Percentiles rank a stretch among this genome's conserved stretches.
Conservation (phyloP, 2,113 vertebrate species). For the Mobula hypostoma region DNA sequence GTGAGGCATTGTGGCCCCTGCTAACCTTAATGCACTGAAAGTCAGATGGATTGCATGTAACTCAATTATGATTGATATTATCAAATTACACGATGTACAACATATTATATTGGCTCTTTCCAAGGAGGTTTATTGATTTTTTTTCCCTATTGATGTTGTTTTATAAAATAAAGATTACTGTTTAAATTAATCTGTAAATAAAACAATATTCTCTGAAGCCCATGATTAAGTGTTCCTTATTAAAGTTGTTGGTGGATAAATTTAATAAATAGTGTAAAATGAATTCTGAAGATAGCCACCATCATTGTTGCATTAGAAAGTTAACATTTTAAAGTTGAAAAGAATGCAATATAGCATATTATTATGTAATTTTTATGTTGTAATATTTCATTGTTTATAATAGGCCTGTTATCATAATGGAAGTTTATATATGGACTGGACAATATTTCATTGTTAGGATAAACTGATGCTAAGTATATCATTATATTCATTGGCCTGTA, state of each 20-base stretch:
- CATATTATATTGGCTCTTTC: constrained; percentile 62
- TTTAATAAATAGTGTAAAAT: constrained; percentile 1
- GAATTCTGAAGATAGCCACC: background rate
- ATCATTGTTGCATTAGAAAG: background rate
- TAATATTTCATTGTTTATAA: background rate
- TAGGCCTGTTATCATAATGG: background rate
- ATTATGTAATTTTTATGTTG: background rate
- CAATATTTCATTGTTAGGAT: background rate
- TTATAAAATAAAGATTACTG: constrained; percentile 14
- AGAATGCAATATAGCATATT: background rate
- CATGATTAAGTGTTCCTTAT: background rate
- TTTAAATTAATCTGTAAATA: constrained; percentile 33
- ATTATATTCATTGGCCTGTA: constrained; percentile 39
- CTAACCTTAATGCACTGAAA: constrained; percentile 79
- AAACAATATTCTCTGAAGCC: background rate
- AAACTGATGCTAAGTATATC: background rate
- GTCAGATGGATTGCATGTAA: constrained; percentile 85
- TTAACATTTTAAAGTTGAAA: constrained; percentile 9
- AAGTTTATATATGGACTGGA: background rate
- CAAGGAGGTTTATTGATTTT: constrained; percentile 86
- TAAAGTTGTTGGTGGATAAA: constrained; percentile 1
- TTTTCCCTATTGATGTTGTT: constrained; percentile 30
- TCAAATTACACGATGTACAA: constrained; percentile 81
- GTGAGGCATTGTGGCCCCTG: constrained; percentile 68
- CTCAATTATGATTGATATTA: constrained; percentile 89